phyloP scores from a whole-genome alignment of 2,113 vertebrate genomes.

The Aptenodytes forsteri region DNA sequence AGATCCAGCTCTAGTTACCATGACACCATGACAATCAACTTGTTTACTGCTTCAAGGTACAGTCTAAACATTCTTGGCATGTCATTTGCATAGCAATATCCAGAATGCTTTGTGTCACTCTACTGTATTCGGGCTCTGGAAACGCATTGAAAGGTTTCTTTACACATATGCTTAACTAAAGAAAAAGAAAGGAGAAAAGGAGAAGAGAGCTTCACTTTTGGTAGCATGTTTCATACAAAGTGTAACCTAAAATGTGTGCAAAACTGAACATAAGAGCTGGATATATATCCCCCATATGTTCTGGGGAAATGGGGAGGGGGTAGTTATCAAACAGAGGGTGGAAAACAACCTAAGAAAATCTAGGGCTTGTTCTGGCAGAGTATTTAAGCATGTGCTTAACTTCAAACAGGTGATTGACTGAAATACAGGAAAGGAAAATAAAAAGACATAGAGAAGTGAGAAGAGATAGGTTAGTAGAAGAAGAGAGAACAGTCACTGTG shows the following conservation, averaged over 20 bases:
- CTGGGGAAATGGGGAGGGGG: rapidly evolving
- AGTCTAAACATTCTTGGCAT: slow-evolving; percentile 70
- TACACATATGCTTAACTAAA: slow-evolving; percentile 42
- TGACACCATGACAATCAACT: slow-evolving; percentile 78
- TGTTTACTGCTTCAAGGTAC: slow-evolving; percentile 77
- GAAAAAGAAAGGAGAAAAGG: slow-evolving; percentile 44
- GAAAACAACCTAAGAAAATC: not conserved
- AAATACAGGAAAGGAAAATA: not conserved
- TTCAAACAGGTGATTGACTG: not conserved
- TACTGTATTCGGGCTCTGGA: slow-evolving; percentile 43
- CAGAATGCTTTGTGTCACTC: slow-evolving; percentile 73
- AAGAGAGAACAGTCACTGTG: not conserved
- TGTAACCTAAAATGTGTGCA: slow-evolving; percentile 31
- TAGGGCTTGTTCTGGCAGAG: not conserved
- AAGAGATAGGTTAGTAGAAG: not conserved
- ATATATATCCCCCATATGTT: not conserved
- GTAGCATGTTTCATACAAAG: slow-evolving; percentile 48
- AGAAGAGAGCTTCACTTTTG: slow-evolving; percentile 50
- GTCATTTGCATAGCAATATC: slow-evolving; percentile 81
- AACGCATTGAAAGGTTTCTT: slow-evolving; percentile 64
- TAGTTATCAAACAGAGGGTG: not conserved
- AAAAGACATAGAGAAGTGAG: not conserved
- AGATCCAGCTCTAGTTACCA: slow-evolving; percentile 67
- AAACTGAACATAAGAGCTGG: slow-evolving; percentile 19
- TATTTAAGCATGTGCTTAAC: not conserved